Evolutionary conservation across 2,888 invertebrate species (phyloP).

Genomic region (Hydropsyche betteni): DNA sequence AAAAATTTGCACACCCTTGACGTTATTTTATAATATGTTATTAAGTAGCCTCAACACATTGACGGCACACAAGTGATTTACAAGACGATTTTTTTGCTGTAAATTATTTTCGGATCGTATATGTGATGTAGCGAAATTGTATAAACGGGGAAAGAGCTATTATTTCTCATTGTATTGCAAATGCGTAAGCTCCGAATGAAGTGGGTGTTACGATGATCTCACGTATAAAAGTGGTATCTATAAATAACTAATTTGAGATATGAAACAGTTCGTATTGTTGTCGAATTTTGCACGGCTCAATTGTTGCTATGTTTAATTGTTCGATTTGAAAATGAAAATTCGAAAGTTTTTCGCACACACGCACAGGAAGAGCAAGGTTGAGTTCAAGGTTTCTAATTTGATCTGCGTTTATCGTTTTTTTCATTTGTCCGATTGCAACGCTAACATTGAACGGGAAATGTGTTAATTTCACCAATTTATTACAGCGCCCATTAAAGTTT

Average conservation of each 20-base stretch:
- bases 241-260: background rate
- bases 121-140: background rate
- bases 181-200: conserved; percentile 10
- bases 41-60: background rate
- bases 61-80: no score
- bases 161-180: conserved; percentile 18
- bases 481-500: no score
- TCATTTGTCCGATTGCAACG: no score
- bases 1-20: background rate
- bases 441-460: no score
- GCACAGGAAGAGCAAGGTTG: conserved; percentile 2
- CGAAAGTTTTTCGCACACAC: background rate
- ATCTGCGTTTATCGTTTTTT: no score
- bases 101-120: background rate
- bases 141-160: conserved; percentile 7
- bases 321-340: background rate
- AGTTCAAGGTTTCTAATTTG: conserved; percentile 19
- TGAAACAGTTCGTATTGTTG: background rate
- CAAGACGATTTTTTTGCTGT: background rate
- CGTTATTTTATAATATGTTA: conserved; percentile 1
- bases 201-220: conserved; percentile 29
- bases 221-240: conserved; percentile 17
- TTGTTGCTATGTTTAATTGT: background rate
- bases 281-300: background rate
- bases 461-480: no score